Conservation (phyloP, 1,140 invertebrate genomes). For the Chelonus insularis region DNA sequence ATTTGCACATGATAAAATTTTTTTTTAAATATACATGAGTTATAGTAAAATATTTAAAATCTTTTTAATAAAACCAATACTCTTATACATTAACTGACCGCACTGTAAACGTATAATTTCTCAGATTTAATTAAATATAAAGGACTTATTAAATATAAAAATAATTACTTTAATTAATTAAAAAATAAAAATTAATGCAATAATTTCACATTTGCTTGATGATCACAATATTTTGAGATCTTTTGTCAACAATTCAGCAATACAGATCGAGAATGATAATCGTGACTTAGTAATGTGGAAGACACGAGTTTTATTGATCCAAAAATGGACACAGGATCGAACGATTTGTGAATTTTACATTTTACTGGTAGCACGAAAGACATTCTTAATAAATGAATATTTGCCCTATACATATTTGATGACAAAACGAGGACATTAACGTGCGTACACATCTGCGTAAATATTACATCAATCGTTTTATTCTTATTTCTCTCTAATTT, state of each 20-base stretch:
- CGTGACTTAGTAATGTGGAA: constrained; percentile 6
- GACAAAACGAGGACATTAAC: not conserved
- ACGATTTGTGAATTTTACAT: constrained; percentile 6
- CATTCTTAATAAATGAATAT: constrained; percentile 32
- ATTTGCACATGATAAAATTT: too few species aligned
- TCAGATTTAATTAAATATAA: too few species aligned
- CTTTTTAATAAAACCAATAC: constrained; percentile 30
- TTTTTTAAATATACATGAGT: not conserved
- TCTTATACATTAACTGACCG: constrained; percentile 48
- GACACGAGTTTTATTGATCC: constrained; percentile 11
- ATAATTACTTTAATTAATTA: too few species aligned
- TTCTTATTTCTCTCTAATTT: not conserved
- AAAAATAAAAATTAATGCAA: too few species aligned
- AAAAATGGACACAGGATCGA: constrained; percentile 2
- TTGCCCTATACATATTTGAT: constrained; percentile 22
- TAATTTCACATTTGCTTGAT: not conserved
- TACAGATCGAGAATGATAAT: not conserved
- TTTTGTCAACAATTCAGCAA: constrained; percentile 24
- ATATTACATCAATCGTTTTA: not conserved
- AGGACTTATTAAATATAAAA: too few species aligned
- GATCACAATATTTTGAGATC: constrained; percentile 29
- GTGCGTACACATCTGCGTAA: not conserved
- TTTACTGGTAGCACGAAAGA: constrained; percentile 32
- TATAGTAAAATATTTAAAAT: not conserved
- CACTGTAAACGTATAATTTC: constrained; percentile 48